phyloP scores from a whole-genome alignment of 2,113 vertebrate species.

The Laterallus jamaicensis region DNA sequence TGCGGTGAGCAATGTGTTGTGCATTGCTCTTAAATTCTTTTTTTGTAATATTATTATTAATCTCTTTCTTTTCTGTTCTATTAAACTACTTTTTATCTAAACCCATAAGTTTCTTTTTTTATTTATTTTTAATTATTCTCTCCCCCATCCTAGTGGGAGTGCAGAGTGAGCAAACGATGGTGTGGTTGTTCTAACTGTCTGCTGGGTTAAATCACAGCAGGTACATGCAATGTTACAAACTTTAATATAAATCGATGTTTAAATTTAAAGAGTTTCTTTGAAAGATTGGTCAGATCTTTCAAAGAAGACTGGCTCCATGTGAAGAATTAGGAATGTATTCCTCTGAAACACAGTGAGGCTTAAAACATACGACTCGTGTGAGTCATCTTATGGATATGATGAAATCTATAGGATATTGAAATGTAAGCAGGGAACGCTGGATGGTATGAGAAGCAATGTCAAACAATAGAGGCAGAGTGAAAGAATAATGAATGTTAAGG shows the following conservation, averaged over 20 bases:
- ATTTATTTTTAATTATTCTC: too few species aligned
- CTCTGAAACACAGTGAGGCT: not conserved
- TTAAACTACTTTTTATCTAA: too few species aligned
- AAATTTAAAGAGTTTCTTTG: conserved; percentile 13
- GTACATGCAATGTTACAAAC: not conserved
- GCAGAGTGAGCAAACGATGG: too few species aligned
- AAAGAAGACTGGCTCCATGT: not conserved
- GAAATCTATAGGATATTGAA: not conserved
- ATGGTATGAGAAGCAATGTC: not conserved
- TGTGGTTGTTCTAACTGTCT: too few species aligned
- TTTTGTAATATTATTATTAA: too few species aligned
- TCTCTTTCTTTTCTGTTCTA: too few species aligned
- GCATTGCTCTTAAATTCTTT: too few species aligned
- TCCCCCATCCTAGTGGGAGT: too few species aligned
- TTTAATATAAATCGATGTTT: not conserved
- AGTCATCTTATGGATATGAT: not conserved
- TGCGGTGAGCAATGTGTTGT: too few species aligned
- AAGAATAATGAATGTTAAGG: conserved; percentile 5
- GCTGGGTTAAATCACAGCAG: not conserved
- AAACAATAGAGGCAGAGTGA: not conserved
- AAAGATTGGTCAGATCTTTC: not conserved
- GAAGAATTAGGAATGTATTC: not conserved
- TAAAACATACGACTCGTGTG: not conserved
- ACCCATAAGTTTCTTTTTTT: too few species aligned
- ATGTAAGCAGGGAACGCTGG: not conserved